Conservation (phyloP, 2,797 vertebrate genomes). For the Falco naumanni region DNA sequence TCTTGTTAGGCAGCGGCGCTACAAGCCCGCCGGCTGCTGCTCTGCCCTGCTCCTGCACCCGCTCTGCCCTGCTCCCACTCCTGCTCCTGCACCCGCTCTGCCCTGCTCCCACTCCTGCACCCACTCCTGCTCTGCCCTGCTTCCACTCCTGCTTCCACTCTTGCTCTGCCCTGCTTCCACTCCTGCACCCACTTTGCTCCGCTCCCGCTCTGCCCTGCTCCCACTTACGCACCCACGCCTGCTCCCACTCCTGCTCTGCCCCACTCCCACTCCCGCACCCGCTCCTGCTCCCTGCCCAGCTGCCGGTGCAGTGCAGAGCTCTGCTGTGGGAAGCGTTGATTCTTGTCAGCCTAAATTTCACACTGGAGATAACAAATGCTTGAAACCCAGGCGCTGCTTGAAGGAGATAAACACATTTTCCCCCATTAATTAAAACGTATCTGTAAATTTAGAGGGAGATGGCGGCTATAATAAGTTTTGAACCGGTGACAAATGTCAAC, state of each 20-base stretch:
- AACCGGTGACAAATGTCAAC: constrained; percentile 12
- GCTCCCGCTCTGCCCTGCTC: neutral
- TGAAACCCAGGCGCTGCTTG: constrained; percentile 64
- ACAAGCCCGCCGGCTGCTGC: too few relatives aligned
- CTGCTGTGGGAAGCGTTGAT: constrained; percentile 78
- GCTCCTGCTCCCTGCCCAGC: neutral
- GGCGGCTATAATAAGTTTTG: constrained; percentile 44
- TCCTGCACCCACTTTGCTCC: too few relatives aligned
- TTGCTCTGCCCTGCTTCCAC: too few relatives aligned
- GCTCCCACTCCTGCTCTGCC: neutral
- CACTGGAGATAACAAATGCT: constrained; percentile 81
- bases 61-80: neutral
- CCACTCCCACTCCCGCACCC: neutral
- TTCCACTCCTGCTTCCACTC: too few relatives aligned
- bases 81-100: too few relatives aligned
- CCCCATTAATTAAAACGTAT: constrained; percentile 68
- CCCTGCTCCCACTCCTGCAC: neutral
- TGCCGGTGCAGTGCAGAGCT: constrained; percentile 9
- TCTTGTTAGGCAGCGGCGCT: constrained; percentile 47
- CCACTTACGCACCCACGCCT: too few relatives aligned
- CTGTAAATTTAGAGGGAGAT: constrained; percentile 62
- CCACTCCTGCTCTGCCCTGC: neutral
- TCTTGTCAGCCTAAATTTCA: constrained; percentile 86
- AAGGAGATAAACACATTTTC: constrained; percentile 76
- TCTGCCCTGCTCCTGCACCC: too few relatives aligned